Conservation (phyloP, 2,888 invertebrate genomes). For the Autographa gamma region DNA sequence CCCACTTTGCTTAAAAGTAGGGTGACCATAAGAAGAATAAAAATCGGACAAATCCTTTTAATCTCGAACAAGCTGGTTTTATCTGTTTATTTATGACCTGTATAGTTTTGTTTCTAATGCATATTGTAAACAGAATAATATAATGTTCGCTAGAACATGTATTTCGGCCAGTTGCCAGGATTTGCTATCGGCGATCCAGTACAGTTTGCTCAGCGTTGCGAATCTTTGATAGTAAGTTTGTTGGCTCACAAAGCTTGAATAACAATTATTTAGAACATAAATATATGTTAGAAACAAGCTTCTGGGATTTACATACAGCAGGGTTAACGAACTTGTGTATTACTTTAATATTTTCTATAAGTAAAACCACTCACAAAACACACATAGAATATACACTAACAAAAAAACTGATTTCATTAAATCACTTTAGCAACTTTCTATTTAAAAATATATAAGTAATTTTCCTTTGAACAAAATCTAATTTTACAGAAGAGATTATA, state of each 20-base stretch:
- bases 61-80: background rate
- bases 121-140: conserved; percentile 3
- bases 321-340: background rate
- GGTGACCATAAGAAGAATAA: conserved; percentile 15
- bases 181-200: background rate
- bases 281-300: background rate
- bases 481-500: too few species aligned
- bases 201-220: conserved; percentile 17
- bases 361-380: too few species aligned
- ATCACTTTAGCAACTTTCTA: too few species aligned
- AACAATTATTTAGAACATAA: background rate
- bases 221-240: conserved; percentile 36
- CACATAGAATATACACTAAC: too few species aligned
- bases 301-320: background rate
- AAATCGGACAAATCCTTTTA: background rate
- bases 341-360: background rate
- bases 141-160: background rate
- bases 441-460: too few species aligned
- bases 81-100: background rate
- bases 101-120: background rate
- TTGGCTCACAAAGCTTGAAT: conserved; percentile 17
- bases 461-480: too few species aligned
- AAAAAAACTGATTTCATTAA: too few species aligned
- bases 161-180: conserved; percentile 23
- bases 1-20: conserved; percentile 24